A percentile compares a stretch with the other conserved stretches of the same genome.
Conservation (phyloP, 2,113 vertebrate genomes). For the Elephas maximus region DNA sequence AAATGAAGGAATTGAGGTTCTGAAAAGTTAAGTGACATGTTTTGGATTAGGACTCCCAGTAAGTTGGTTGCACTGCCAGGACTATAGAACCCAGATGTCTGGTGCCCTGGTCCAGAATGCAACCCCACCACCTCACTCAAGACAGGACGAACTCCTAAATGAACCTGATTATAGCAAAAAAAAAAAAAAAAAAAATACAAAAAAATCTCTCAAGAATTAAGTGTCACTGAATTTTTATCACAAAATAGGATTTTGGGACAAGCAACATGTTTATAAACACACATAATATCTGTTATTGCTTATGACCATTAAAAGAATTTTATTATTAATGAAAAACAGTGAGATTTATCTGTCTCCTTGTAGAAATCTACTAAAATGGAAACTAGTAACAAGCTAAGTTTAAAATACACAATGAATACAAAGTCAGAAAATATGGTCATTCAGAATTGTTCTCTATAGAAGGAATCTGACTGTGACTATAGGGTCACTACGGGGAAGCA, state of each 20-base stretch:
- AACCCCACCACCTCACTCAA: not conserved
- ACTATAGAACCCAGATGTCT: not conserved
- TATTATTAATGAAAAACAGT: not conserved
- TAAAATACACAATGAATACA: not conserved
- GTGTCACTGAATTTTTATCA: not conserved
- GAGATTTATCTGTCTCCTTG: not conserved
- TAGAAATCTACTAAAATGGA: constrained; percentile 33
- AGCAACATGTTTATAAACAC: not conserved
- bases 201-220: not conserved
- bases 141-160: not conserved
- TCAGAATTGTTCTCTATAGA: not conserved
- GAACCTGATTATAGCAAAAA: not conserved
- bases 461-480: not conserved
- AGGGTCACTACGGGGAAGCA: not conserved
- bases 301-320: not conserved
- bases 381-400: not conserved
- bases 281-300: not conserved
- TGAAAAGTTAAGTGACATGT: not conserved
- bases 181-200: too few relatives aligned
- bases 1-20: not conserved
- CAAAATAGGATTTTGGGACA: constrained; percentile 29
- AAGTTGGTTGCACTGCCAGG: not conserved
- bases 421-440: not conserved
- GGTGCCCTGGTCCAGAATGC: not conserved
- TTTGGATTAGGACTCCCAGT: not conserved